phyloP scores from a whole-genome alignment of 1,140 invertebrate genomes.

The Coelopa frigida region DNA sequence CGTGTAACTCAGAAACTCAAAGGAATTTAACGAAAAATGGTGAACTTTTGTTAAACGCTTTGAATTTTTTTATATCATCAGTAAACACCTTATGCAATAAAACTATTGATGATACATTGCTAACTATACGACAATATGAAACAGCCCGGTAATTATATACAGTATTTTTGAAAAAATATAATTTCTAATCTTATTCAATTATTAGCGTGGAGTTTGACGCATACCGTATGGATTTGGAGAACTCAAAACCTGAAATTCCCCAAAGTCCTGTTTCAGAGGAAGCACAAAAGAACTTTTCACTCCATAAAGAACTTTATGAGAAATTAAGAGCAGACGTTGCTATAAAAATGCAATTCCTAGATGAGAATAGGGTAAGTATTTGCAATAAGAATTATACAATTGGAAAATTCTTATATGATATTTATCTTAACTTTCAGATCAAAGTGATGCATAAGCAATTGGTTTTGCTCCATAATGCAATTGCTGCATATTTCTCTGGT shows the following conservation, averaged over 20 bases:
- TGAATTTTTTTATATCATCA: slow-evolving; percentile 94
- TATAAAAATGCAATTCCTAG: slow-evolving; percentile 92
- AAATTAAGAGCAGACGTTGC: slow-evolving; percentile 83
- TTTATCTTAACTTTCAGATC: slow-evolving; percentile 56
- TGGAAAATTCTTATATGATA: background rate
- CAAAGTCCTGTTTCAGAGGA: slow-evolving; percentile 64
- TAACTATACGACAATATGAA: slow-evolving; percentile 90
- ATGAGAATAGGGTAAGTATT: slow-evolving; percentile 83
- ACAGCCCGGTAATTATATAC: slow-evolving; percentile 60
- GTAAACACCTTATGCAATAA: slow-evolving; percentile 93
- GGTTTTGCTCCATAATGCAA: slow-evolving; percentile 89
- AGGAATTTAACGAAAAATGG: slow-evolving; percentile 89
- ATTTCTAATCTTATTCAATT: background rate
- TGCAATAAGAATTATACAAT: background rate
- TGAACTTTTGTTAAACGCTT: slow-evolving; percentile 79
- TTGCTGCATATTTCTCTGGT: slow-evolving; percentile 93
- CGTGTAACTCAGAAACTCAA: slow-evolving; percentile 93
- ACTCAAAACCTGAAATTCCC: slow-evolving; percentile 55
- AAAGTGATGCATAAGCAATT: slow-evolving; percentile 98
- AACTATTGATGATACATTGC: slow-evolving; percentile 92
- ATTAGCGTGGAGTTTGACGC: slow-evolving; percentile 92
- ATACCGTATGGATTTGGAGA: slow-evolving; percentile 86
- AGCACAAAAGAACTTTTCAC: slow-evolving; percentile 71
- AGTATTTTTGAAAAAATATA: background rate
- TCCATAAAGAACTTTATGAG: slow-evolving; percentile 85